phyloP scores from a whole-genome alignment of 2,888 invertebrate genomes.

The Sthenelais limicola region DNA sequence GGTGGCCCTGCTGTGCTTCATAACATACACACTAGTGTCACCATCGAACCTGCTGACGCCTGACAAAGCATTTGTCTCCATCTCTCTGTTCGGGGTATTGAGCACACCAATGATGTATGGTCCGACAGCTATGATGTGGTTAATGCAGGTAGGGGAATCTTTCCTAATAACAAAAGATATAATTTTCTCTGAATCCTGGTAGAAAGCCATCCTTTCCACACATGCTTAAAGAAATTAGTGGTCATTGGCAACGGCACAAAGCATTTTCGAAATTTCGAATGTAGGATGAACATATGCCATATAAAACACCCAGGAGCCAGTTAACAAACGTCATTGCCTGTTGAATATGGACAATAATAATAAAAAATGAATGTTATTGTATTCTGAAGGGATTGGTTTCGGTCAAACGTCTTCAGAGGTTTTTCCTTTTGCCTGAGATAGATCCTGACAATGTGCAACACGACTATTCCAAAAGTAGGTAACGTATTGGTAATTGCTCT shows the following conservation, averaged over 20 bases:
- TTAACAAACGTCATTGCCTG: no score
- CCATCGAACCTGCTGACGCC: constrained; percentile 86
- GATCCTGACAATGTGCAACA: constrained; percentile 50
- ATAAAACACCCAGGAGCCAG: no score
- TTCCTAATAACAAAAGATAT: no score
- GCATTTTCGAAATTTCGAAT: no score
- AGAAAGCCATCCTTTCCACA: no score
- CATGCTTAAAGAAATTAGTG: no score
- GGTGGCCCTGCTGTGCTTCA: constrained; percentile 69
- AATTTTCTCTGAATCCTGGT: no score
- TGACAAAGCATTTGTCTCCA: constrained; percentile 93
- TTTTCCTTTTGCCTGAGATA: constrained; percentile 65
- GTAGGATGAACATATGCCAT: no score
- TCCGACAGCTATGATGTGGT: constrained; percentile 86
- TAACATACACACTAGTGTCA: constrained; percentile 81
- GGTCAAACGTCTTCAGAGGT: constrained; percentile 64
- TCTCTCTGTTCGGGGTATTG: constrained; percentile 97
- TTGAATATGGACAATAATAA: no score
- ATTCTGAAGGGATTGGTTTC: constrained; percentile 65
- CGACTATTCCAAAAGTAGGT: constrained; percentile 9
- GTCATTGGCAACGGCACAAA: no score
- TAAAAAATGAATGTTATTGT: no score
- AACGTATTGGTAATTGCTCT: no score
- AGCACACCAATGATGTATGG: constrained; percentile 90
- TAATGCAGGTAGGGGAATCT: constrained; percentile 66